Evolutionary conservation across 2,888 invertebrate genomes (phyloP).

Genomic region (Cheilosia grossa): DNA sequence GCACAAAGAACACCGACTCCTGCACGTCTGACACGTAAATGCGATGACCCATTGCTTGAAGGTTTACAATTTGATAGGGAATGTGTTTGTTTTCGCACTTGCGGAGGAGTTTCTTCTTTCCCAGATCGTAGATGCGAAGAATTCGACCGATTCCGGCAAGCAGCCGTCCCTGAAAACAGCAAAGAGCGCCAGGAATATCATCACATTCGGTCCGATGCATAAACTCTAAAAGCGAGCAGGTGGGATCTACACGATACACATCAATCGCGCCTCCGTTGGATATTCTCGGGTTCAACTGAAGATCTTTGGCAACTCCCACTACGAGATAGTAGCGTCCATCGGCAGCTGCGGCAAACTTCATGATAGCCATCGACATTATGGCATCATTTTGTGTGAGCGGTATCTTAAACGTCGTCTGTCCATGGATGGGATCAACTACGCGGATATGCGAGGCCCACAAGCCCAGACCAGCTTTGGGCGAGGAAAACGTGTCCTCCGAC

Average conservation of each 20-base stretch:
- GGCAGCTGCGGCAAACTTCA: slow-evolving; percentile 88
- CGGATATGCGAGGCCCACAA: slow-evolving; percentile 98
- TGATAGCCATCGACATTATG: slow-evolving; percentile 93
- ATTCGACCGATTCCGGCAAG: slow-evolving; percentile 96
- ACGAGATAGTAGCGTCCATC: slow-evolving; percentile 86
- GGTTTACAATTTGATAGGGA: slow-evolving; percentile 96
- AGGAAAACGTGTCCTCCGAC: slow-evolving; percentile 96
- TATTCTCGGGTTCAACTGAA: slow-evolving; percentile 93
- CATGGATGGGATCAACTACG: slow-evolving; percentile 93
- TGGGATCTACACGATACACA: slow-evolving; percentile 89
- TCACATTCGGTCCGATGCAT: slow-evolving; percentile 97
- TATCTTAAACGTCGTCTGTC: slow-evolving; percentile 90
- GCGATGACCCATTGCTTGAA: slow-evolving; percentile 96
- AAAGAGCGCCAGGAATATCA: slow-evolving; percentile 95
- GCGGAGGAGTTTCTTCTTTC: slow-evolving; percentile 96
- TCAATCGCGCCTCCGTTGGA: slow-evolving; percentile 93
- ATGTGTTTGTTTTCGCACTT: slow-evolving; percentile 99
- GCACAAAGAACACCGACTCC: slow-evolving; percentile 97
- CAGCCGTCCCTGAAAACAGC: slow-evolving; percentile 95
- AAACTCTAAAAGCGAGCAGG: slow-evolving; percentile 93
- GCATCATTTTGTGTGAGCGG: slow-evolving; percentile 98
- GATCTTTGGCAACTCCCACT: slow-evolving; percentile 96
- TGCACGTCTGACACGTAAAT: slow-evolving; percentile 98
- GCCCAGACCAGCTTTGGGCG: slow-evolving; percentile 97
- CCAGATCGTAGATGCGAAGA: slow-evolving; percentile 97